These are phyloP conservation scores for Sciurus carolinensis DNA, from an alignment of 2,797 vertebrate genomes.

Conservation along the genomic window DNA sequence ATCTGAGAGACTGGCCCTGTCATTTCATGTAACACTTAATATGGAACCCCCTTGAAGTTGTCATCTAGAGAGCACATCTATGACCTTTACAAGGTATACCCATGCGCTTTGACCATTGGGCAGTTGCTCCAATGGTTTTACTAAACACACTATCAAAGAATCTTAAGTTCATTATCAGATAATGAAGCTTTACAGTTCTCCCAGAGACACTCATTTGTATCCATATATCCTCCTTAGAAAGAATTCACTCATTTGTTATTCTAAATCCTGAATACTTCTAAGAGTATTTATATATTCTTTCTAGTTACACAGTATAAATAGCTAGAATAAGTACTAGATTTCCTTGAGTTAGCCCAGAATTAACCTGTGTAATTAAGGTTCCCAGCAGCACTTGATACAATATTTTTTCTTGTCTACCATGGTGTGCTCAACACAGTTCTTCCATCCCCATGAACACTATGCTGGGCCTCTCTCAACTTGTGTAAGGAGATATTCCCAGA, in stretches of 20 bases:
- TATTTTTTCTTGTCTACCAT: neutral
- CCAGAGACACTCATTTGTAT: neutral
- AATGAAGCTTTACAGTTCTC: neutral
- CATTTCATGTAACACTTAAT: neutral
- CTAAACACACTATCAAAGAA: neutral
- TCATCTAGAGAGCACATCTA: neutral
- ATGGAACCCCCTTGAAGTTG: neutral
- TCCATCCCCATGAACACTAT: rapidly evolving
- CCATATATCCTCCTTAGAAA: neutral
- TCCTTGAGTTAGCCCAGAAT: neutral
- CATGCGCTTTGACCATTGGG: neutral
- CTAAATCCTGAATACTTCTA: neutral
- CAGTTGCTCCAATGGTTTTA: neutral
- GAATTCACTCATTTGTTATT: neutral
- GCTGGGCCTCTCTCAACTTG: neutral
- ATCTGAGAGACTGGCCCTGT: neutral
- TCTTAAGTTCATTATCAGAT: neutral
- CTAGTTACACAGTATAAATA: neutral
- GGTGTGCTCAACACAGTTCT: neutral
- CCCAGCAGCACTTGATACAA: neutral
- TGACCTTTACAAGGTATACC: neutral
- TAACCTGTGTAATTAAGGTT: neutral
- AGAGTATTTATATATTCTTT: neutral
- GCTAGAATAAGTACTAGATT: neutral
- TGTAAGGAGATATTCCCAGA: neutral